Evolutionary conservation across 2,797 vertebrate genomes (phyloP).

Genomic region (Mycteria americana): DNA sequence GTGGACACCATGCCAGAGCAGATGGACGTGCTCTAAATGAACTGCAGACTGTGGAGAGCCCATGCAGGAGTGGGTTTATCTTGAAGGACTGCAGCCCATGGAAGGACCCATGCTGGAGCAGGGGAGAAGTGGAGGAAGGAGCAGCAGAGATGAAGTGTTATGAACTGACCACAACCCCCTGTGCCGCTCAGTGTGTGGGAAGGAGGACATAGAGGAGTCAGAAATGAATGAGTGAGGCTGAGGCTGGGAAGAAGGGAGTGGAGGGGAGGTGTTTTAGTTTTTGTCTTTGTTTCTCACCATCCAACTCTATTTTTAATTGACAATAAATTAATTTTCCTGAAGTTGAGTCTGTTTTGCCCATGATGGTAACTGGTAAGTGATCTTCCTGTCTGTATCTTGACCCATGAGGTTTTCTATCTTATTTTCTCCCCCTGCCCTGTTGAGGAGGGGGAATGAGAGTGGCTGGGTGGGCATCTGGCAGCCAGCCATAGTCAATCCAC

Average conservation of each 20-base stretch:
- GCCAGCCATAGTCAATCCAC: background rate
- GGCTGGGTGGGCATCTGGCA: background rate
- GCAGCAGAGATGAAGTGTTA: fast-evolving
- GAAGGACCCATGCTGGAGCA: background rate
- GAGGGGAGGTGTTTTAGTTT: background rate
- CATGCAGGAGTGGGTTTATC: background rate
- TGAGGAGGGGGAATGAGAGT: background rate
- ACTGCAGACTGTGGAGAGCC: background rate
- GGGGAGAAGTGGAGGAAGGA: background rate
- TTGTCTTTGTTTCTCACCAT: background rate
- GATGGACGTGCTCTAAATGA: background rate
- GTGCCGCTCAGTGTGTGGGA: background rate
- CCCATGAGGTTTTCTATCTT: background rate
- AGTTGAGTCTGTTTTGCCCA: background rate
- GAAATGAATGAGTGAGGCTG: background rate
- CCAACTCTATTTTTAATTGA: background rate
- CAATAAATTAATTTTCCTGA: background rate
- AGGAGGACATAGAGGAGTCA: background rate
- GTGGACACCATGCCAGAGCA: background rate
- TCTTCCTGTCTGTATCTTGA: background rate
- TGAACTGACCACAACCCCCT: background rate
- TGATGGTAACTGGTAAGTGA: background rate
- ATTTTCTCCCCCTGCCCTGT: background rate
- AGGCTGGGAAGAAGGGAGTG: fast-evolving
- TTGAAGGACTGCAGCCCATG: background rate